A percentile compares a stretch with the other conserved stretches of the same genome.
Evolutionary conservation across 1,140 invertebrate genomes (phyloP).

Genomic region (Copidosoma floridanum): DNA sequence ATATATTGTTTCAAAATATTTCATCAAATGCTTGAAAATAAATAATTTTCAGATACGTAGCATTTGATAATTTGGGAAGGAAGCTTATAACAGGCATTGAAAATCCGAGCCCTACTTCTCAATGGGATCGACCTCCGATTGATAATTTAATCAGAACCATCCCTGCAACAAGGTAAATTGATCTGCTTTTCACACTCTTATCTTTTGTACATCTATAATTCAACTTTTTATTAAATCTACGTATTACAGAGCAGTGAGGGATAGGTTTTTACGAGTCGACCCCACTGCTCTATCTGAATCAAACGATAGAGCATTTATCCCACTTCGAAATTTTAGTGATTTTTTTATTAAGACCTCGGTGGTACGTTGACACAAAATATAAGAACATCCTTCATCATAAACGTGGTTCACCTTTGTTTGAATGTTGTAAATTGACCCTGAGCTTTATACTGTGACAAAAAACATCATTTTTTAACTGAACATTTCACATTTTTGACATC

Average conservation of each 20-base stretch:
- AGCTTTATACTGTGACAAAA: no score
- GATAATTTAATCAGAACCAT: slow-evolving; percentile 34
- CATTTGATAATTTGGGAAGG: slow-evolving; percentile 79
- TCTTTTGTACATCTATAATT: slow-evolving; percentile 3
- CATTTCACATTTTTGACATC: no score
- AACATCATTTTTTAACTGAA: no score
- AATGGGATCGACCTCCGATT: slow-evolving; percentile 56
- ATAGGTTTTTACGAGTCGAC: slow-evolving; percentile 25
- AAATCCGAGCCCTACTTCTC: slow-evolving; percentile 60
- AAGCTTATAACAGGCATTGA: slow-evolving; percentile 85
- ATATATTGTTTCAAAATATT: no score
- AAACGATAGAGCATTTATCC: slow-evolving; percentile 30
- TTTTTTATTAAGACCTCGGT: no score
- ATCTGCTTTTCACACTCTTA: not conserved
- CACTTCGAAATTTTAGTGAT: no score
- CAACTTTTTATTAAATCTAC: slow-evolving; percentile 18
- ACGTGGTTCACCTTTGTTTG: no score
- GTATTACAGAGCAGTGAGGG: slow-evolving; percentile 5
- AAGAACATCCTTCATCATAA: no score
- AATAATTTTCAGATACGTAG: slow-evolving; percentile 69
- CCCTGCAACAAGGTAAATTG: slow-evolving; percentile 31
- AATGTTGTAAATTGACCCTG: no score
- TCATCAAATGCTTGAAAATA: no score
- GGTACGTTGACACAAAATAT: no score
- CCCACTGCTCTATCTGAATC: slow-evolving; percentile 25